phyloP scores from a whole-genome alignment of 2,797 vertebrate species.

The Ara ararauna region DNA sequence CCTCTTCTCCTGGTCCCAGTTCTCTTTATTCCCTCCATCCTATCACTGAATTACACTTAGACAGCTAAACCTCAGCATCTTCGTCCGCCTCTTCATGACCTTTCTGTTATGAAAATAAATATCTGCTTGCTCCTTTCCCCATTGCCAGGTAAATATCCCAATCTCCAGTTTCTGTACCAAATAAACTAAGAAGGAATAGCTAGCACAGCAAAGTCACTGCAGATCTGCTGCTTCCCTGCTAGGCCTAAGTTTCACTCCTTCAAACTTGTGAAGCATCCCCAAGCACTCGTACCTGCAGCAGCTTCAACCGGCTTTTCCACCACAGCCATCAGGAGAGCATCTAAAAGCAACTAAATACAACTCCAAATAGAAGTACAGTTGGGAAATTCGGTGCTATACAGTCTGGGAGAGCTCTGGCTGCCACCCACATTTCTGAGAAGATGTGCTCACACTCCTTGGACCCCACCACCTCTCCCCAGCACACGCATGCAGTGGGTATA shows the following conservation, averaged over 20 bases:
- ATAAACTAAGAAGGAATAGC: not conserved
- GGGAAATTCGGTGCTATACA: not conserved
- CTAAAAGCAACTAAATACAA: not conserved
- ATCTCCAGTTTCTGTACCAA: not conserved
- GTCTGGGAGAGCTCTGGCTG: not conserved
- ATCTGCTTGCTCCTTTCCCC: not conserved
- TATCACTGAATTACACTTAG: not conserved
- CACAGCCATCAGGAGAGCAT: not conserved
- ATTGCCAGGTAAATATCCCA: not conserved
- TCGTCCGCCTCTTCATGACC: not conserved
- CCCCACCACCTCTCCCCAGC: fast-evolving
- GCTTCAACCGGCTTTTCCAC: not conserved
- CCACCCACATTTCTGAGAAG: not conserved
- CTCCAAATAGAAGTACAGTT: not conserved
- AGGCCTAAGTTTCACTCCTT: not conserved
- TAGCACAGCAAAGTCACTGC: not conserved
- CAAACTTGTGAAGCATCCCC: not conserved
- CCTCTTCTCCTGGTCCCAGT: not conserved
- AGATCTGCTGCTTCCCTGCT: not conserved
- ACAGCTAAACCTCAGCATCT: not conserved
- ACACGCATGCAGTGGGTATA: fast-evolving
- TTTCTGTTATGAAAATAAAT: not conserved
- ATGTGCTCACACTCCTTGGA: not conserved
- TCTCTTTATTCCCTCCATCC: not conserved
- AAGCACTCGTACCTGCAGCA: not conserved